phyloP scores from a whole-genome alignment of 1,140 invertebrate genomes.

The Hermatobates lingyangjiaoensis region DNA sequence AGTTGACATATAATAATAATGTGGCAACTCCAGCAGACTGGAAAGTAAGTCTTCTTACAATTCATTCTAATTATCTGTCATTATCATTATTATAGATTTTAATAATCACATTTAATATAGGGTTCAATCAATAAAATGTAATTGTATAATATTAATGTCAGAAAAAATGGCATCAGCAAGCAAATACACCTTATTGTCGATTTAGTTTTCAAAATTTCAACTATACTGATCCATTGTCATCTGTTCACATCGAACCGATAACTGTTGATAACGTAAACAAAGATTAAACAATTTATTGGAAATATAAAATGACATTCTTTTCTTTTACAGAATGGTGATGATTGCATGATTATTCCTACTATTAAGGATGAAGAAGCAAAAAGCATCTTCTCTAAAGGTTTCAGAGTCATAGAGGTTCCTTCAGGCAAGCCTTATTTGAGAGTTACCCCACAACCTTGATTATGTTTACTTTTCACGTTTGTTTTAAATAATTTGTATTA shows the following conservation, averaged over 20 bases:
- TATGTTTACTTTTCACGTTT: too few species aligned
- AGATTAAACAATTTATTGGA: conserved; percentile 7
- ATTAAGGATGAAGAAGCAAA: conserved; percentile 48
- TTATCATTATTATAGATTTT: background rate
- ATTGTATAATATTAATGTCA: background rate
- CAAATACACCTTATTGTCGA: background rate
- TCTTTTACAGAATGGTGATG: conserved; percentile 42
- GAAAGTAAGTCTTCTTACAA: conserved; percentile 38
- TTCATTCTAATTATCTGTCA: background rate
- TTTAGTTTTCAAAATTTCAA: background rate
- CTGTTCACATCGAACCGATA: background rate
- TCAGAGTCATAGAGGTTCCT: conserved; percentile 47
- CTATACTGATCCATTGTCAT: background rate
- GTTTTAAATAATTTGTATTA: too few species aligned
- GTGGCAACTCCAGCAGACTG: conserved; percentile 77
- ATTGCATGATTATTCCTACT: conserved; percentile 64
- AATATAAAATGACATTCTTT: conserved; percentile 11
- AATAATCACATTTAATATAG: background rate
- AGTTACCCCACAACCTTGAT: conserved; percentile 30
- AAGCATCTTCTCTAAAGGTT: conserved; percentile 49
- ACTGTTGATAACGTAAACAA: background rate
- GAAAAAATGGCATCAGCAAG: background rate
- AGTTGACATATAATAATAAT: conserved; percentile 46
- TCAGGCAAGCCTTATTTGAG: conserved; percentile 63
- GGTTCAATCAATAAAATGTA: background rate